These are phyloP conservation scores for Blastobasis adustella DNA, from an alignment of 2,888 invertebrate genomes.

Conservation along the genomic window DNA sequence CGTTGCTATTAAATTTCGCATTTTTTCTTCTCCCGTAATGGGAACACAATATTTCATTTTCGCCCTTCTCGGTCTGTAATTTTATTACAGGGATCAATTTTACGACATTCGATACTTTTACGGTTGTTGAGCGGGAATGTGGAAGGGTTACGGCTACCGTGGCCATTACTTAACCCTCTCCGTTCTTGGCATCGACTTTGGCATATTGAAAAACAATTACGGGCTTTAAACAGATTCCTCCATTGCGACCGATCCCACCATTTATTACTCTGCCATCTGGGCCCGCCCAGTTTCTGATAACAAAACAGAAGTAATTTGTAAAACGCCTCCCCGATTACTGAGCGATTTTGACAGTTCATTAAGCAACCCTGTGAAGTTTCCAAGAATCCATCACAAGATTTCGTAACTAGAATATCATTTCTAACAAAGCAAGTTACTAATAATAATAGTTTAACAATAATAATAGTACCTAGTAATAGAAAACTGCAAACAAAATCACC, in stretches of 20 bases:
- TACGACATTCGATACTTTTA: conserved; percentile 64
- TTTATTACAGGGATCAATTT: conserved; percentile 62
- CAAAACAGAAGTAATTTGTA: too few species aligned
- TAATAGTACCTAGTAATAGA: too few species aligned
- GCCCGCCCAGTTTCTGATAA: too few species aligned
- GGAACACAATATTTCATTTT: conserved; percentile 55
- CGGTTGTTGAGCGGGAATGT: conserved; percentile 54
- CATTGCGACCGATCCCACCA: not conserved
- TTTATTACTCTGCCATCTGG: too few species aligned
- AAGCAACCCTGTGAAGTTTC: too few species aligned
- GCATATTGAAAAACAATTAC: conserved; percentile 33
- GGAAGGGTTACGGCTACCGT: conserved; percentile 52
- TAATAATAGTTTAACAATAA: too few species aligned
- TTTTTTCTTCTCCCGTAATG: conserved; percentile 30
- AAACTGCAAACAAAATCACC: too few species aligned
- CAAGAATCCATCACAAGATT: too few species aligned
- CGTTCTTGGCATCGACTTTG: conserved; percentile 26
- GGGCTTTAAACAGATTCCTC: conserved; percentile 30
- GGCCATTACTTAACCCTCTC: conserved; percentile 33
- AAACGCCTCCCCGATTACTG: too few species aligned
- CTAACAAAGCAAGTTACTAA: too few species aligned
- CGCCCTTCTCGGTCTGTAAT: conserved; percentile 51
- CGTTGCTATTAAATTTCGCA: conserved; percentile 29
- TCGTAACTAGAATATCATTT: too few species aligned
- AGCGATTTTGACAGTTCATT: too few species aligned